These are phyloP conservation scores for Papilio helenus DNA, from an alignment of 1,140 invertebrate species.

Conservation along the genomic window DNA sequence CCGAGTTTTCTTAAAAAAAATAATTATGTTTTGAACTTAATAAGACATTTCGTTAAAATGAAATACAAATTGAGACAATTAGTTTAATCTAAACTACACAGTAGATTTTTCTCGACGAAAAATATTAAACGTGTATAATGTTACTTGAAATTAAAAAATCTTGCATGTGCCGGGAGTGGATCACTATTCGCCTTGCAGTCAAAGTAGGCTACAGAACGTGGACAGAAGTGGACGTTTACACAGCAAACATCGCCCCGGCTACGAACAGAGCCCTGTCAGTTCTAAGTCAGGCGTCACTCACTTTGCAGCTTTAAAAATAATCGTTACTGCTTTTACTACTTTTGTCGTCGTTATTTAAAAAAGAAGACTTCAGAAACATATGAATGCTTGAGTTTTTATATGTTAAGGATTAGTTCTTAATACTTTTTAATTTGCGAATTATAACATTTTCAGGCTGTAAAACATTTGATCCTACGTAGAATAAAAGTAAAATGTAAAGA, in stretches of 20 bases:
- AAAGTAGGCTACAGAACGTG: constrained; percentile 1
- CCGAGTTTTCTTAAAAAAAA: not conserved
- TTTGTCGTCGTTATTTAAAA: not conserved
- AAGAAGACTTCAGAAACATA: not conserved
- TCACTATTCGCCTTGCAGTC: not conserved
- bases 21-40: not conserved
- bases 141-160: not conserved
- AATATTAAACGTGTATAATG: too few relatives aligned
- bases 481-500: not conserved
- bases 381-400: not conserved
- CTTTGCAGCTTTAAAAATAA: not conserved
- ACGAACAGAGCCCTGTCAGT: constrained; percentile 1
- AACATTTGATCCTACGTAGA: not conserved
- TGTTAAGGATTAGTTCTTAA: not conserved
- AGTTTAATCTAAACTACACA: not conserved
- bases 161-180: not conserved
- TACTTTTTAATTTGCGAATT: too few relatives aligned
- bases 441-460: not conserved
- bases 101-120: too few relatives aligned
- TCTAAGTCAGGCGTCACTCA: constrained; percentile 1
- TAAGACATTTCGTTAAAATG: not conserved
- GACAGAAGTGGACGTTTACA: constrained; percentile 1
- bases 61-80: not conserved
- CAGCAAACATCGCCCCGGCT: constrained; percentile 11
- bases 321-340: not conserved